A percentile compares a stretch with the other conserved stretches of the same genome.
Evolutionary conservation across 2,797 vertebrate species (phyloP).

Genomic region (Trematomus bernacchii): DNA sequence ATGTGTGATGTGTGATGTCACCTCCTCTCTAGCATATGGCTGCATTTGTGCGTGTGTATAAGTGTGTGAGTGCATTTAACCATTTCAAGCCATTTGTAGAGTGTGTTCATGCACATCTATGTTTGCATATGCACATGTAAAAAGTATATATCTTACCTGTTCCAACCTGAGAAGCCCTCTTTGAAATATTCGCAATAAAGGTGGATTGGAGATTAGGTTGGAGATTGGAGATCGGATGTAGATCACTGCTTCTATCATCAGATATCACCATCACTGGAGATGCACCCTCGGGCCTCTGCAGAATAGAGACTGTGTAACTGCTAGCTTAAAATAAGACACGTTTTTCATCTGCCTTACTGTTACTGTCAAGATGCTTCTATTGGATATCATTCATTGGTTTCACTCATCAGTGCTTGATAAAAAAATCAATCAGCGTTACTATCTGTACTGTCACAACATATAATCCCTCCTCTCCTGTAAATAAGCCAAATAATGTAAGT

Average conservation of each 20-base stretch:
- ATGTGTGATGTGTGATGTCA: conserved; percentile 70
- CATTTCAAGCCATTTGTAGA: background rate
- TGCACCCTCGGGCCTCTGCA: background rate
- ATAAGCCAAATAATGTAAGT: background rate
- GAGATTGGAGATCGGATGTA: conserved; percentile 2
- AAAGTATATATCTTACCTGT: background rate
- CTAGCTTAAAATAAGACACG: background rate
- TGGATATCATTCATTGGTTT: conserved; percentile 17
- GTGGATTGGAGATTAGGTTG: background rate
- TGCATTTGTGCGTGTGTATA: conserved; percentile 49
- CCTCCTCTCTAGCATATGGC: conserved; percentile 43
- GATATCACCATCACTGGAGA: background rate
- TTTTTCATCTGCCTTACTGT: background rate
- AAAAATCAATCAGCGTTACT: conserved; percentile 25
- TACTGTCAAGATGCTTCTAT: conserved; percentile 7
- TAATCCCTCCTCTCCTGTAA: background rate
- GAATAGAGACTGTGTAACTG: background rate
- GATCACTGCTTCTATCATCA: background rate
- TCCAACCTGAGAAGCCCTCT: background rate
- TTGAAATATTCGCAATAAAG: background rate
- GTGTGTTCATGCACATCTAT: background rate
- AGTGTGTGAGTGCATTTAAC: conserved; percentile 13
- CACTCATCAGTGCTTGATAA: conserved; percentile 19
- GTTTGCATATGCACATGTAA: background rate
- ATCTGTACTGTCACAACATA: background rate